Percentiles rank a stretch among this genome's conserved stretches.
Conservation (phyloP, 2,888 invertebrate species). For the Chloroclystis v-ata region DNA sequence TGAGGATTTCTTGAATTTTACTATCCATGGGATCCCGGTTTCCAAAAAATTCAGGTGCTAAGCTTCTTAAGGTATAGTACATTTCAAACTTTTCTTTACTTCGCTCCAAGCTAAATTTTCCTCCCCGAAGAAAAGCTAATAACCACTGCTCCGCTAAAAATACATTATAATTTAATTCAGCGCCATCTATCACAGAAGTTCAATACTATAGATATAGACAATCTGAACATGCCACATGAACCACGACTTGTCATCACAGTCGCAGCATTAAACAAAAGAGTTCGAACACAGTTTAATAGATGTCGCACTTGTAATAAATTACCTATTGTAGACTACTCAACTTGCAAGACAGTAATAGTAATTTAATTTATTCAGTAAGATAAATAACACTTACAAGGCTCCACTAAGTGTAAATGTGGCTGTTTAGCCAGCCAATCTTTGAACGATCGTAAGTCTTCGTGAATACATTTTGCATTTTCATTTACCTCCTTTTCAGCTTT, state of each 20-base stretch:
- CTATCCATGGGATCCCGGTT: conserved; percentile 27
- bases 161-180: conserved; percentile 2
- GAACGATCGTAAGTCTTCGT: conserved; percentile 66
- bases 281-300: conserved; percentile 6
- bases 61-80: conserved; percentile 72
- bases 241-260: too few relatives aligned
- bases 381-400: conserved; percentile 37
- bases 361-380: neutral
- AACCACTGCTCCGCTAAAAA: conserved; percentile 80
- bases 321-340: too few relatives aligned
- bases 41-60: conserved; percentile 68
- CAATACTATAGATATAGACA: too few relatives aligned
- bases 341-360: too few relatives aligned
- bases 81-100: conserved; percentile 79
- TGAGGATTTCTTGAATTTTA: conserved; percentile 33
- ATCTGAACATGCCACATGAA: too few relatives aligned
- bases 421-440: conserved; percentile 76
- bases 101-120: conserved; percentile 79
- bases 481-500: conserved; percentile 71
- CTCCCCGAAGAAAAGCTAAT: conserved; percentile 78
- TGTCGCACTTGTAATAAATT: conserved; percentile 1
- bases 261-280: neutral
- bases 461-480: conserved; percentile 68
- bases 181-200: conserved; percentile 10
- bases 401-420: conserved; percentile 68